Percentiles rank a stretch among this genome's conserved stretches.
phyloP scores from a whole-genome alignment of 2,797 vertebrate genomes.

The Chiroxiphia lanceolata region DNA sequence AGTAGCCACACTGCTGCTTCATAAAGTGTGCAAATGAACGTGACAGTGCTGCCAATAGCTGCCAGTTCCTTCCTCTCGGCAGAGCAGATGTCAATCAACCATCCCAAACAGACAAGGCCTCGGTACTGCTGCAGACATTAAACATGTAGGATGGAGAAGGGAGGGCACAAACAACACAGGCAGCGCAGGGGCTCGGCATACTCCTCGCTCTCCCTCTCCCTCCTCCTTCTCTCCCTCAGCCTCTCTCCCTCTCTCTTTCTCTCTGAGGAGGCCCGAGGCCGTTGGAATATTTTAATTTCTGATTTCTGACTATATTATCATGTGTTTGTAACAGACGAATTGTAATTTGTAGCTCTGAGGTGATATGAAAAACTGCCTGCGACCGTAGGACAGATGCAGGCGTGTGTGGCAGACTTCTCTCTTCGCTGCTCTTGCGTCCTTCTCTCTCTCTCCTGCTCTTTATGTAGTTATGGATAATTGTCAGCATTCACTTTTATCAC shows the following conservation, averaged over 20 bases:
- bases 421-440: slow-evolving; percentile 7
- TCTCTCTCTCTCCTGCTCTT: slow-evolving; percentile 46
- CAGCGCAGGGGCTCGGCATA: slow-evolving; percentile 58
- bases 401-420: slow-evolving; percentile 32
- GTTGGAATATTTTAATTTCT: slow-evolving; percentile 88
- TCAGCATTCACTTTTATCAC: slow-evolving; percentile 79
- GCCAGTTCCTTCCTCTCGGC: slow-evolving; percentile 83
- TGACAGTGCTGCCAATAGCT: slow-evolving; percentile 82
- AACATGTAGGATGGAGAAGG: slow-evolving; percentile 74
- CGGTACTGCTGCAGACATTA: slow-evolving; percentile 76
- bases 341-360: slow-evolving; percentile 86
- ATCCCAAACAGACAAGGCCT: slow-evolving; percentile 82
- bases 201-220: not conserved
- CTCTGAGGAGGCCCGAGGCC: slow-evolving; percentile 81
- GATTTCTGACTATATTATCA: slow-evolving; percentile 88
- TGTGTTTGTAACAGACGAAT: slow-evolving; percentile 86
- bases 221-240: slow-evolving; percentile 3
- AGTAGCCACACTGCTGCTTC: slow-evolving; percentile 87
- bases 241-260: slow-evolving; percentile 53
- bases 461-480: slow-evolving; percentile 75
- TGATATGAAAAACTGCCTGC: slow-evolving; percentile 74
- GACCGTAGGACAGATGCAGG: slow-evolving; percentile 68
- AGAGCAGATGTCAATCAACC: slow-evolving; percentile 95
- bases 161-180: slow-evolving; percentile 75
- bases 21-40: slow-evolving; percentile 85